Evolutionary conservation across 2,888 invertebrate genomes (phyloP).

Genomic region (Cryptophagus acutangulus): DNA sequence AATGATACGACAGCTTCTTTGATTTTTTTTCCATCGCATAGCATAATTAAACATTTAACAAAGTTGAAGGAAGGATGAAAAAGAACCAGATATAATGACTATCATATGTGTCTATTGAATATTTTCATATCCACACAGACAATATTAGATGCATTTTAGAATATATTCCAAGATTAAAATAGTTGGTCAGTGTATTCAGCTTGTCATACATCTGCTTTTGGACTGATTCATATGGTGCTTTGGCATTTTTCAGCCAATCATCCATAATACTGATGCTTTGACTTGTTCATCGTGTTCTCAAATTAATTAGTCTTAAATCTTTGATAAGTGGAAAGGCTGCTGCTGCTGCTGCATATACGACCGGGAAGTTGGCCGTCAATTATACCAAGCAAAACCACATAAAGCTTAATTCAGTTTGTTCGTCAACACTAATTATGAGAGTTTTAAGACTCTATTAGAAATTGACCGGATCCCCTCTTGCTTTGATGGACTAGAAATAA

Average conservation of each 20-base stretch:
- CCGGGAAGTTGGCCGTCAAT: no score
- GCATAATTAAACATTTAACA: conserved; percentile 4
- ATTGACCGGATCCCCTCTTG: conserved; percentile 4
- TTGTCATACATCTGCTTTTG: conserved; percentile 2
- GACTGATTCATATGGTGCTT: conserved; percentile 1
- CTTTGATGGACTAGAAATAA: no score
- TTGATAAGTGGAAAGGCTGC: conserved; percentile 8
- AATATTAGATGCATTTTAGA: conserved; percentile 3
- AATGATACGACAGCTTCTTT: conserved; percentile 1
- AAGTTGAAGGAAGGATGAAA: neutral
- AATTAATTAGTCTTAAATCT: conserved; percentile 9
- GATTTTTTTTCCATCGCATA: neutral
- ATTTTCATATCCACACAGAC: no score
- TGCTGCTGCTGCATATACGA: no score
- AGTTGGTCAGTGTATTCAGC: neutral
- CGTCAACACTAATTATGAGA: no score
- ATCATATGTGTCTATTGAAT: neutral
- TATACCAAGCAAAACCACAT: conserved; percentile 3
- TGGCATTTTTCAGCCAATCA: conserved; percentile 6
- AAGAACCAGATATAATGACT: neutral
- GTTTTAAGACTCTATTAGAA: conserved; percentile 1
- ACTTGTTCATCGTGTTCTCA: conserved; percentile 6
- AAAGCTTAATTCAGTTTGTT: no score
- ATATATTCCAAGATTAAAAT: neutral
- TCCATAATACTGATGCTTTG: neutral